Evolutionary conservation across 2,797 vertebrate species (phyloP), one percentile per base, ranked within the genome.

Genomic region (Helarctos malayanus): DNA sequence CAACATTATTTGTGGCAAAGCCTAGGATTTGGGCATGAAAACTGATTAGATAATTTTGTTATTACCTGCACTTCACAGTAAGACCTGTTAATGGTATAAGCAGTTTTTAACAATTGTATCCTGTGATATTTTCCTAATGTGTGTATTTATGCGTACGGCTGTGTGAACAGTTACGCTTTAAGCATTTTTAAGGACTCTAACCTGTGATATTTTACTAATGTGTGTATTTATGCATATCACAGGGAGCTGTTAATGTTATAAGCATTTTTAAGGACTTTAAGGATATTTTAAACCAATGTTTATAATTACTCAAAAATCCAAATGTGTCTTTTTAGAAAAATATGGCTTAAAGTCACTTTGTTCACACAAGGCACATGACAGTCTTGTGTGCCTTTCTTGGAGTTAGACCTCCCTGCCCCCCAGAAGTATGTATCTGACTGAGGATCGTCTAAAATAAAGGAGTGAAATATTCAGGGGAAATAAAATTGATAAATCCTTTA

Each of bases 201-300:
- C 76, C 85, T 97, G 89, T 98, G 96, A 97, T 76, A 96, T 96
- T 98, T 97, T 93, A 88, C 65, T 93, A 97, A 96, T 63, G 35
- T 45, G 68, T 86, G 2, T 94, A 88, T 97, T 98, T 97, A 95
- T 90, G 90, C 56, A 86, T n/a, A 93, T 86, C 54, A 73, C 82
- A 97, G 71, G 96, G 65, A 98, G 52, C 61, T 94, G 14, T 88
- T 94, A 96, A 86, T 71, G 75, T 49, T 91, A 45, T 52, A 93
- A 83, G 84, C 38, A 81, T 61, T 88, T 97, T 89, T 89, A 97
- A 96, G 83, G 80, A 96, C 75, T 86, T 79, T 69, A 88, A 76
- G 71, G 47, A n/a, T 91, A 71, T 95, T 85, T 97, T 96, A 96
- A 96, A 96, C 75, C 73, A 91, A 94, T 95, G 38, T 89, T 96